phyloP scores from a whole-genome alignment of 1,140 invertebrate genomes.

The Vanessa tameamea region DNA sequence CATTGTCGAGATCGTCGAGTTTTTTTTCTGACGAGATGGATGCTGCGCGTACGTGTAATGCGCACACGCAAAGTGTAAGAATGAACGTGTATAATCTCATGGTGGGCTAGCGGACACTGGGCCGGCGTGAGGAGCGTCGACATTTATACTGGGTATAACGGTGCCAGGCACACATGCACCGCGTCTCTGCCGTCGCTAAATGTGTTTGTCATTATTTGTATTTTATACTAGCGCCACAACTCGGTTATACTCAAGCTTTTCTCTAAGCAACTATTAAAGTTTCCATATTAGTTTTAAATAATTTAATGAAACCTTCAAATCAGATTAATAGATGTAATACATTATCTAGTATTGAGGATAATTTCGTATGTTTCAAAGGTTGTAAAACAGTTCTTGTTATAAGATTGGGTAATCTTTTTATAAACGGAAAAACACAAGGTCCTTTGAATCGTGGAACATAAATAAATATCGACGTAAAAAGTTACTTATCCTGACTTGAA shows the following conservation, averaged over 20 bases:
- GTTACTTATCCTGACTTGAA: too few relatives aligned
- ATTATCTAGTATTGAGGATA: background rate
- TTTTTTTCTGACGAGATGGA: constrained; percentile 51
- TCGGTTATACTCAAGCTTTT: constrained; percentile 3
- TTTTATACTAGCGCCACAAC: constrained; percentile 43
- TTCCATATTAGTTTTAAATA: background rate
- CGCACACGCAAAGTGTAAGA: constrained; percentile 46
- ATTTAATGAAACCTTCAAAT: background rate
- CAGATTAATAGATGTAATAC: background rate
- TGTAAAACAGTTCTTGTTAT: background rate
- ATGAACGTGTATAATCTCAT: constrained; percentile 64
- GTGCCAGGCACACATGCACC: constrained; percentile 43
- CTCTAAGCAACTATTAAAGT: background rate
- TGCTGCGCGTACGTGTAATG: constrained; percentile 55
- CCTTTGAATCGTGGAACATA: background rate
- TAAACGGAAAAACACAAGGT: constrained; percentile 22
- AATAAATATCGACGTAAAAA: background rate
- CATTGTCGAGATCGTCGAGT: constrained; percentile 46
- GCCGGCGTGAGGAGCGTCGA: constrained; percentile 39
- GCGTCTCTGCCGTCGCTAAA: constrained; percentile 48
- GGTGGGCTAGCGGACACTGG: constrained; percentile 53
- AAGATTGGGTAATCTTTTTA: constrained; percentile 3
- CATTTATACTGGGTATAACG: constrained; percentile 72
- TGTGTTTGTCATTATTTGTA: constrained; percentile 71
- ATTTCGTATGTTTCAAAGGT: background rate